Conservation (phyloP, 2,888 invertebrate species). For the Scrobipalpa atriplicella region DNA sequence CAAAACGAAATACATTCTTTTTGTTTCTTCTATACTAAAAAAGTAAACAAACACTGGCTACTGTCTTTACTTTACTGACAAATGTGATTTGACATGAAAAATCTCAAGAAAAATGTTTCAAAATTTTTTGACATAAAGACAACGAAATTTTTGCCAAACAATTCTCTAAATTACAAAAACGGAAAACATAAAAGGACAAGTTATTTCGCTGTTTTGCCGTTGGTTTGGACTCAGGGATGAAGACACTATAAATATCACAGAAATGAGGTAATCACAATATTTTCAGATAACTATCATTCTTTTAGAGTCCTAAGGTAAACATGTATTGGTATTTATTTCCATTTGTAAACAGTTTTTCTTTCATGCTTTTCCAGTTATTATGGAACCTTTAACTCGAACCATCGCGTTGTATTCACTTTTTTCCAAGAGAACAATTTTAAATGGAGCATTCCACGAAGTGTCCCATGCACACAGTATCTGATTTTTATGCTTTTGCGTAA, state of each 20-base stretch:
- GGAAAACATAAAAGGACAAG: neutral
- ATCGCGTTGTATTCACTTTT: neutral
- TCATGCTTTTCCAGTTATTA: neutral
- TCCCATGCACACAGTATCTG: neutral
- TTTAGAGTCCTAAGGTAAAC: neutral
- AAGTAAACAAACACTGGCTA: no score
- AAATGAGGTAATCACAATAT: slow-evolving; percentile 19
- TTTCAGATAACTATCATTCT: slow-evolving; percentile 15
- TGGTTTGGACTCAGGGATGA: neutral
- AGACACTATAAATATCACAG: neutral
- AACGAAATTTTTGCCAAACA: neutral
- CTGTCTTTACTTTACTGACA: no score
- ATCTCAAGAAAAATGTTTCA: neutral
- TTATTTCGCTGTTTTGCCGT: neutral
- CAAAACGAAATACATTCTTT: no score
- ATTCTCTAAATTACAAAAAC: neutral
- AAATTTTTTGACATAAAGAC: slow-evolving; percentile 6
- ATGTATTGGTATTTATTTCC: slow-evolving; percentile 10
- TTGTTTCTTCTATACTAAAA: no score
- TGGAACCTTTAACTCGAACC: neutral
- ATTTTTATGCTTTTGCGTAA: no score
- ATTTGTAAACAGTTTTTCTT: neutral
- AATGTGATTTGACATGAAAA: neutral
- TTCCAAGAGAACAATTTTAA: neutral
- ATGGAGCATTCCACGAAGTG: neutral